A percentile compares a stretch with the other conserved stretches of the same genome.
These are phyloP conservation scores for Clarias batrachus DNA, from an alignment of 2,113 vertebrate species.

Conservation along the genomic window DNA sequence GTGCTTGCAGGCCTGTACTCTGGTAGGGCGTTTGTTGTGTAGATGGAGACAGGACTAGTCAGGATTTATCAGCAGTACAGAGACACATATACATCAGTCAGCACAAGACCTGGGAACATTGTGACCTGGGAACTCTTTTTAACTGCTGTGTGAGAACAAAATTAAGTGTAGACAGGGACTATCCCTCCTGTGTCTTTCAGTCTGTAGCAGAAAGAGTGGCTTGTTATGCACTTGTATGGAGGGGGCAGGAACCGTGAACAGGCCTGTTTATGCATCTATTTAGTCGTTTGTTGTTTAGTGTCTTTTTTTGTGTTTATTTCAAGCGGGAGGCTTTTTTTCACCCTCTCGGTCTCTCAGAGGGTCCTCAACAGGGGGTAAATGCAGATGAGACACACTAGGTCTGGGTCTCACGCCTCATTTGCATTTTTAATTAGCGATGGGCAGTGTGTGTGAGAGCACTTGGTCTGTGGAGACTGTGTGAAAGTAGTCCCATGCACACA, in stretches of 20 bases:
- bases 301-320: slow-evolving; percentile 60
- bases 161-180: slow-evolving; percentile 72
- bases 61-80: not conserved
- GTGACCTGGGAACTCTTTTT: slow-evolving; percentile 37
- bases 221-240: slow-evolving; percentile 51
- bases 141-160: slow-evolving; percentile 80
- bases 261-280: slow-evolving; percentile 60
- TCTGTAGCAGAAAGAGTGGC: slow-evolving; percentile 69
- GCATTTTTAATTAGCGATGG: slow-evolving; percentile 95
- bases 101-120: slow-evolving; percentile 10
- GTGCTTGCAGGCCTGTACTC: slow-evolving; percentile 16
- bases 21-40: slow-evolving; percentile 12
- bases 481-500: slow-evolving; percentile 72
- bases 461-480: slow-evolving; percentile 84
- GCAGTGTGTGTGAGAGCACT: slow-evolving; percentile 81
- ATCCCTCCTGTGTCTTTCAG: slow-evolving; percentile 81
- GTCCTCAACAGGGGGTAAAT: slow-evolving; percentile 84
- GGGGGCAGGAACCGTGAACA: slow-evolving; percentile 48
- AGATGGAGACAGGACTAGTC: not conserved
- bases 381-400: slow-evolving; percentile 91
- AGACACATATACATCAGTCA: slow-evolving; percentile 14
- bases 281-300: slow-evolving; percentile 64
- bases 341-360: slow-evolving; percentile 68
- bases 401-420: slow-evolving; percentile 89
- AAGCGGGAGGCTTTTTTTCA: slow-evolving; percentile 77